Evolutionary conservation across 2,797 vertebrate species (phyloP), one percentile per base, ranked within the genome.

Genomic region (Sylvilagus floridanus): DNA sequence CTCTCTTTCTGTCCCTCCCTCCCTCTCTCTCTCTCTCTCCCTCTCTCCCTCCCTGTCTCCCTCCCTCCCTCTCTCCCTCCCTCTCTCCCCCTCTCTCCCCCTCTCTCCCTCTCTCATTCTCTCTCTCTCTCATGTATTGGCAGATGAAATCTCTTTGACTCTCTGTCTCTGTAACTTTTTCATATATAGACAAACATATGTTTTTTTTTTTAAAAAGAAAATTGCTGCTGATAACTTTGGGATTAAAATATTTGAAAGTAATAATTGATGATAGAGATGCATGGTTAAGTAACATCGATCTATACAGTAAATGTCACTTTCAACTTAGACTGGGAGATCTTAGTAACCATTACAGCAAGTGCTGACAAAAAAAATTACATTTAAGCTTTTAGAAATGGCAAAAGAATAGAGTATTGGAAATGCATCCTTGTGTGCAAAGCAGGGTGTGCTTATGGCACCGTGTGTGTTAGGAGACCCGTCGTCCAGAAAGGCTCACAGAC

Each of bases 361-460:
- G 28, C 66, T 85, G 65, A 66, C 57, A 50, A n/a, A 72, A 26
- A 81, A 57, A 28, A 17, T 54, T 71, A 17, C 7, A 7, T 26
- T 8, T 52, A 57, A 54, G 35, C 76, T 77, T 86, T 90, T 68
- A 24, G 84, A 87, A 81, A n/a, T 81, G 90, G 73, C 47, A 42
- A 52, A 72, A 47, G 30, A 75, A 71, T 30, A 82, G 54, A 89
- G 35, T 69, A 84, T 69, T 66, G 54, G 78, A 88, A 86, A 63
- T n/a, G 4, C 3, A 22, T 42, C 52, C 32, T 68, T 68, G 16
- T 50, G 57, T 78, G 76, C 35, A 84, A 79, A 92, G 71, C 17
- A 89, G 37, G 57, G 21, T 90, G 28, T 71, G 77, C 84, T 84
- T 78, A 47, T 76, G 22, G 26, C 26, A 16, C n/a, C 26, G 5